Base-by-base conservation (phyloP, 2,888 invertebrate species). In the Nephrotoma flavescens region DNA sequence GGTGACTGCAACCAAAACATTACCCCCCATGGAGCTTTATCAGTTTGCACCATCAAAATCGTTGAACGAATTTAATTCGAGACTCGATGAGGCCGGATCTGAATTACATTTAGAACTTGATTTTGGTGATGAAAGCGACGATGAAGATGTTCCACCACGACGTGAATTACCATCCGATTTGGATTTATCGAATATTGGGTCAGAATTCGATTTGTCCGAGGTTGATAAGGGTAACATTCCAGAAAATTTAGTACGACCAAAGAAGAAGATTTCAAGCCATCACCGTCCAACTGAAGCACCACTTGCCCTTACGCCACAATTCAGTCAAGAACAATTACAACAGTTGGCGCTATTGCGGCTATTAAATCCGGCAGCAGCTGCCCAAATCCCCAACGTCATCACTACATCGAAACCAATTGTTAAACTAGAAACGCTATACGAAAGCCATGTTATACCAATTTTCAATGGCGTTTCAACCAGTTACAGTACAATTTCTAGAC, bases 1-100 rank as follows among this genome's bases (percentile, higher is more conserved):
- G 87, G 97, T 98, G 11, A 97, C 97, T 0, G 97, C 97, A 0
- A 97, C 96, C 1, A 97, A 97, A 90, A 98, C 97, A 0, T 91
- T 97, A 85, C 97, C 97, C 6, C 97, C 97, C 0, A 95, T 96
- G 94, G 96, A 97, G 90, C 95, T 94, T 88, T 97, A 96, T 92
- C 96, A 96, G 90, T 97, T 97, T 89, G 95, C 96, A 86, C 97
- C 97, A 0, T 96, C 96, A 89, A 96, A 96, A 91, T 96, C 96
- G 0, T 92, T 97, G 41, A 97, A 97, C 89, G 97, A 97, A 91
- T 97, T 97, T 91, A 97, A 97, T 89, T 96, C 96, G 86, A 95
- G 95, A 87, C 93, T 97, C 84, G 97, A 97, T 89, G 97, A 97
- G 91, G 97, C 97, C 12, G 97, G 97, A 4, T 96, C 97, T 2